Evolutionary conservation across 2,888 invertebrate species (phyloP).

Genomic region (Chrysolina americana): DNA sequence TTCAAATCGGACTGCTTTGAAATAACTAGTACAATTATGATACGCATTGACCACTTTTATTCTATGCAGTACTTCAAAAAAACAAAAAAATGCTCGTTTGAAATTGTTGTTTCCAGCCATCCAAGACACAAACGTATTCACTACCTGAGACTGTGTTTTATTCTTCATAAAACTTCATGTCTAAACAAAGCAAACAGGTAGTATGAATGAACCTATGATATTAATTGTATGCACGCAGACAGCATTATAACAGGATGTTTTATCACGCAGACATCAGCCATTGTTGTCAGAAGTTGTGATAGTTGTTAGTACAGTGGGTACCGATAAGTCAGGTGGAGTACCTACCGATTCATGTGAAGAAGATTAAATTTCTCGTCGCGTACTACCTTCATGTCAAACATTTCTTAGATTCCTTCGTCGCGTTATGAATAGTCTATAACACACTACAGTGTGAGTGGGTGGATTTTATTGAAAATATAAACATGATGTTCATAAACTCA

Average conservation of each 20-base stretch:
- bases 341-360: conserved; percentile 1
- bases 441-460: too few relatives aligned
- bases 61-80: too few relatives aligned
- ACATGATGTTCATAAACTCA: too few relatives aligned
- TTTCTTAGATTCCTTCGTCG: background rate
- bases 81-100: too few relatives aligned
- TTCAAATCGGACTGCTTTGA: too few relatives aligned
- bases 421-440: too few relatives aligned
- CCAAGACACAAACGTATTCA: background rate
- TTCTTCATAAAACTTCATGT: background rate
- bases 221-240: conserved; percentile 24
- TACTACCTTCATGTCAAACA: conserved; percentile 7
- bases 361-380: conserved; percentile 12
- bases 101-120: background rate
- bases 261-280: conserved; percentile 15
- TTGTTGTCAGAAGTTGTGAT: conserved; percentile 13
- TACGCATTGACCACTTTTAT: too few relatives aligned
- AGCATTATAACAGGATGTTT: conserved; percentile 20
- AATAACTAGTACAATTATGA: too few relatives aligned
- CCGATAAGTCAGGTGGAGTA: conserved; percentile 12
- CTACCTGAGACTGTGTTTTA: background rate
- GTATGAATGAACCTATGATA: conserved; percentile 12
- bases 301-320: conserved; percentile 15
- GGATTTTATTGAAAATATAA: background rate
- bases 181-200: conserved; percentile 18